Evolutionary conservation across 2,113 vertebrate species (phyloP).

Genomic region (Micromys minutus): DNA sequence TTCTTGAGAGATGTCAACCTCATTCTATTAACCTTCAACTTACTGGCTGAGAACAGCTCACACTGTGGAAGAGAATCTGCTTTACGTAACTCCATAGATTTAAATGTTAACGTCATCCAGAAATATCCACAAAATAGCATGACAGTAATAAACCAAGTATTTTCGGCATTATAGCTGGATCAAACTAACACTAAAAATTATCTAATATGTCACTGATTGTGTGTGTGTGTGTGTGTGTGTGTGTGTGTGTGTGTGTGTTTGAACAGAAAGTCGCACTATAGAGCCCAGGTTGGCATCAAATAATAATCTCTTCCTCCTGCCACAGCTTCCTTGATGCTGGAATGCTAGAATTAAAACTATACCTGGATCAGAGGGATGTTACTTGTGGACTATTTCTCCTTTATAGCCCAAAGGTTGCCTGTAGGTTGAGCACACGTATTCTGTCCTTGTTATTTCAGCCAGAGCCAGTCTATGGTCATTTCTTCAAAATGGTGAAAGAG

Average conservation of each 20-base stretch:
- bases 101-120: neutral
- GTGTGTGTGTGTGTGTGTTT: neutral
- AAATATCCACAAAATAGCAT: neutral
- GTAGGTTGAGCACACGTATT: neutral
- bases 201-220: neutral
- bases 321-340: neutral
- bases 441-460: neutral
- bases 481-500: neutral
- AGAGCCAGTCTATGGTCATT: slow-evolving; percentile 7
- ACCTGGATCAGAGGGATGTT: neutral
- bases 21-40: neutral
- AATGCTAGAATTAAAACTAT: neutral
- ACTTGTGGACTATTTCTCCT: neutral
- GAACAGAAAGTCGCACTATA: neutral
- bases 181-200: neutral
- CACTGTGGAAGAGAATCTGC: neutral
- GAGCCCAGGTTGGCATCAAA: neutral
- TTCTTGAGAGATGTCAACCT: neutral
- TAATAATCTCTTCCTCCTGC: neutral
- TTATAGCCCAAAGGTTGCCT: neutral
- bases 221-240: neutral
- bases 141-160: neutral
- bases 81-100: neutral
- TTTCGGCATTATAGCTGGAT: neutral
- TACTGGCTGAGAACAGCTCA: neutral